Evolutionary conservation across 2,797 vertebrate species (phyloP).

Genomic region (Artibeus jamaicensis): DNA sequence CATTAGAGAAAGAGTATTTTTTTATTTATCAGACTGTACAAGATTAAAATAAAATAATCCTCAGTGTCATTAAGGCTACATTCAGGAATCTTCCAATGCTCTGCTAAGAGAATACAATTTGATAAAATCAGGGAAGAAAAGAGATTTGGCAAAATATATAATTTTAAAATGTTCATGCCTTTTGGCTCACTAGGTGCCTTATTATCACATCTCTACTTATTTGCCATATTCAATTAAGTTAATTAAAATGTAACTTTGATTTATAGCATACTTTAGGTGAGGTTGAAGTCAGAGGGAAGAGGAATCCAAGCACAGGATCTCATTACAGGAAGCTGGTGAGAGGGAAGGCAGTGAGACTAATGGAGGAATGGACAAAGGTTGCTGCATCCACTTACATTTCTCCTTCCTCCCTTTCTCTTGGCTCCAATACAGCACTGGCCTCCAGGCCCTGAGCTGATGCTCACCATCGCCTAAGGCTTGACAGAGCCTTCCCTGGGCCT

Average conservation of each 20-base stretch:
- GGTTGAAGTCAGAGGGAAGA: background rate
- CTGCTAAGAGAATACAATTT: background rate
- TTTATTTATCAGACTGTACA: background rate
- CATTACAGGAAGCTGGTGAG: background rate
- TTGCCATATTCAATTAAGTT: background rate
- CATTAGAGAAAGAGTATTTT: background rate
- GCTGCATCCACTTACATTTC: background rate
- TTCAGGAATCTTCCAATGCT: background rate
- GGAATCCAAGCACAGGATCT: background rate
- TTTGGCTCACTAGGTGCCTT: background rate
- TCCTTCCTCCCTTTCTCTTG: background rate
- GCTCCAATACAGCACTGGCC: background rate
- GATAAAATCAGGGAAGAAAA: background rate
- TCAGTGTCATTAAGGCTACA: background rate
- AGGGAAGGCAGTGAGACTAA: rapidly evolving
- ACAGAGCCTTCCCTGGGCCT: background rate
- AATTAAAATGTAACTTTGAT: background rate
- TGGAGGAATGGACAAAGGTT: background rate
- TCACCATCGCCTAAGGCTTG: background rate
- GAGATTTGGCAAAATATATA: background rate
- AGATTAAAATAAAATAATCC: background rate
- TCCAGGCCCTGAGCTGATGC: background rate
- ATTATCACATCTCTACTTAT: background rate
- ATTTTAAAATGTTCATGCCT: background rate
- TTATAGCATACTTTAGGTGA: background rate